Base-by-base conservation (phyloP, 2,888 invertebrate genomes). In the Caenorhabditis sp. region DNA sequence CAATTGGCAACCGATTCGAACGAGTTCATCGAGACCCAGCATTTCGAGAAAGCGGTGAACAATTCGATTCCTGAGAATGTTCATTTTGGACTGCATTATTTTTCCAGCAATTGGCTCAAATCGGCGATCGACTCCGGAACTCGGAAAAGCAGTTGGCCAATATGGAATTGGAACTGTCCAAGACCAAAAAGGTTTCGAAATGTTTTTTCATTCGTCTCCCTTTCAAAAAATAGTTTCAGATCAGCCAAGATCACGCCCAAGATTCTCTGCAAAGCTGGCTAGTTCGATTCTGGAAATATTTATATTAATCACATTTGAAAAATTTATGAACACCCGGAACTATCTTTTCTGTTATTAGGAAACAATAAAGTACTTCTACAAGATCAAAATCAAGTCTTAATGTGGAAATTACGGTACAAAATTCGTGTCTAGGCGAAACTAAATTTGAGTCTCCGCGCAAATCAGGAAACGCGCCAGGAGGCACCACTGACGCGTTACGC, bases 11-110 rank as follows among this genome's bases (percentile, higher is more conserved):
- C 53, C 20, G 53, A 76, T 6, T 51, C 67, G 8, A 67, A 53
- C 26, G 64, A 76, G n/a, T 51, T 76, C 22, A 37, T 61, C 32
- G 44, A 67, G 44, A 60, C 60, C n/a, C 76, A 76, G 32, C 60
- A 67, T 18, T 18, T 44, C 20, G 67, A 67, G 24, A 76, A 76
- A 28, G 20, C 53, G 74, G 74, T 65, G 15, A 15, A 9, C 32
- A 4, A 28, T 40, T n/a, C 44, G 13, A 44, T 13, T 50, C 28
- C 28, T 24, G 53, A 53, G 26, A 53, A 9, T 26, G 24, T 26
- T 8, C n/a, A n/a, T n/a, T n/a, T n/a, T n/a, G n/a, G n/a, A n/a
- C n/a, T n/a, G n/a, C n/a, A n/a, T n/a, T n/a, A n/a, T 8, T 35
- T 51, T 65, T 65, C 15, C 32, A 44, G 47, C 26, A 67, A 18